These are phyloP conservation scores for Drosophila tsacasi DNA, from an alignment of 1,140 invertebrate species.

Conservation along the genomic window DNA sequence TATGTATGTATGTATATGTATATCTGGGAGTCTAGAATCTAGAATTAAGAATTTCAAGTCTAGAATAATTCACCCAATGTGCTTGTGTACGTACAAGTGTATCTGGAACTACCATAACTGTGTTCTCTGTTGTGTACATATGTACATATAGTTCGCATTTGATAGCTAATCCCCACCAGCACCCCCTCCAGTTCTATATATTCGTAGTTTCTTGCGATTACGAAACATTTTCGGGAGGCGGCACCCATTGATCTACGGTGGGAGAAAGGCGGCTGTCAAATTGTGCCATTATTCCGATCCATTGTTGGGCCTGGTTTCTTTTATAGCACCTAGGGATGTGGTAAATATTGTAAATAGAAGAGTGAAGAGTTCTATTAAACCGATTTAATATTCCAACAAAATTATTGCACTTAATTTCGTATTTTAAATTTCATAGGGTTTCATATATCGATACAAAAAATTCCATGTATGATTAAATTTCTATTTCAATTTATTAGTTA, in stretches of 20 bases:
- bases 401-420: too few species aligned
- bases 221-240: slow-evolving; percentile 5
- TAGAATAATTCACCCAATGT: slow-evolving; percentile 12
- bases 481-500: too few species aligned
- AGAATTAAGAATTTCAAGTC: not conserved
- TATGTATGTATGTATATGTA: slow-evolving; percentile 6
- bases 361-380: not conserved
- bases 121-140: slow-evolving; percentile 9
- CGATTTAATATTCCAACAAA: not conserved
- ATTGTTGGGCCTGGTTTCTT: not conserved
- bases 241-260: slow-evolving; percentile 24
- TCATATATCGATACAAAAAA: too few species aligned
- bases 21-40: slow-evolving; percentile 5
- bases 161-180: slow-evolving; percentile 18
- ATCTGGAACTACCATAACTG: slow-evolving; percentile 25
- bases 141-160: slow-evolving; percentile 18
- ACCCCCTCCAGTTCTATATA: not conserved
- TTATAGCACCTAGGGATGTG: not conserved
- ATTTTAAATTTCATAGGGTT: too few species aligned
- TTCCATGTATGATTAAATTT: too few species aligned
- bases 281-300: not conserved
- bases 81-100: not conserved
- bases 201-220: not conserved
- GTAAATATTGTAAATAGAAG: too few species aligned
- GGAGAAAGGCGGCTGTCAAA: not conserved